Percentiles rank a stretch among this genome's conserved stretches.
Evolutionary conservation across 64 coral and sea anemone genomes (phyloP).

Genomic region (Hydrozoanthus tunicans): DNA sequence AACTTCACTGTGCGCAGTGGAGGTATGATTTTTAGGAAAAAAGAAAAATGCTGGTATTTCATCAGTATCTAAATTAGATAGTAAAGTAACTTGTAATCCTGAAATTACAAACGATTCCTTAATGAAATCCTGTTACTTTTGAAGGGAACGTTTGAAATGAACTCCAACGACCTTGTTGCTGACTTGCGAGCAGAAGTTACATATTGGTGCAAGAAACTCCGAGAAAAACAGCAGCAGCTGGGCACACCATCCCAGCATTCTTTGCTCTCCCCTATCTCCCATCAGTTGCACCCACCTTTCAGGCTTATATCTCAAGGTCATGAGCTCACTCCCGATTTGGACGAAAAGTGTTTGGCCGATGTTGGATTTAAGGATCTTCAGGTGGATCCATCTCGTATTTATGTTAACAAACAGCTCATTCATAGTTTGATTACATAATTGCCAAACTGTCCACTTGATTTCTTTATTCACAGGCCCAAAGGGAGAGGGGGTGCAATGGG

Average conservation of each 20-base stretch:
- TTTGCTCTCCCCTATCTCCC: slow-evolving; percentile 74
- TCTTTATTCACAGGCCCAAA: too few species aligned
- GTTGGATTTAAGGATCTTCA: slow-evolving; percentile 99
- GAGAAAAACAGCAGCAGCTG: slow-evolving; percentile 70
- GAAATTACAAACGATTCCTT: background rate
- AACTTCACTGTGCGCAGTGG: too few species aligned
- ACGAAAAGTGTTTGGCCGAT: slow-evolving; percentile 95
- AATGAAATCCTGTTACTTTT: slow-evolving; percentile 5
- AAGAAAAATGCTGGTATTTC: too few species aligned
- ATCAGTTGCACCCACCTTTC: slow-evolving; percentile 86
- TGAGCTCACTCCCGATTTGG: slow-evolving; percentile 91
- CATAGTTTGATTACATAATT: too few species aligned
- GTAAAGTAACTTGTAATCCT: too few species aligned
- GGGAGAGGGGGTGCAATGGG: too few species aligned
- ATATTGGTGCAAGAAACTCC: slow-evolving; percentile 90
- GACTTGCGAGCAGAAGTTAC: slow-evolving; percentile 96
- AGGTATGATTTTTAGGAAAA: too few species aligned
- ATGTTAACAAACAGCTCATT: background rate
- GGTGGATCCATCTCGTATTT: slow-evolving; percentile 43
- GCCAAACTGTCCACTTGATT: too few species aligned
- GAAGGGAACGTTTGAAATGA: slow-evolving; percentile 98
- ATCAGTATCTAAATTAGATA: too few species aligned
- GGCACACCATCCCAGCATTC: slow-evolving; percentile 63
- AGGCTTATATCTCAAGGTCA: slow-evolving; percentile 98
- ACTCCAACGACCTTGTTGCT: slow-evolving; percentile 91